Percentiles rank a stretch among this genome's conserved stretches.
Conservation (phyloP, 2,888 invertebrate genomes). For the Pachliopta kotzebuea region DNA sequence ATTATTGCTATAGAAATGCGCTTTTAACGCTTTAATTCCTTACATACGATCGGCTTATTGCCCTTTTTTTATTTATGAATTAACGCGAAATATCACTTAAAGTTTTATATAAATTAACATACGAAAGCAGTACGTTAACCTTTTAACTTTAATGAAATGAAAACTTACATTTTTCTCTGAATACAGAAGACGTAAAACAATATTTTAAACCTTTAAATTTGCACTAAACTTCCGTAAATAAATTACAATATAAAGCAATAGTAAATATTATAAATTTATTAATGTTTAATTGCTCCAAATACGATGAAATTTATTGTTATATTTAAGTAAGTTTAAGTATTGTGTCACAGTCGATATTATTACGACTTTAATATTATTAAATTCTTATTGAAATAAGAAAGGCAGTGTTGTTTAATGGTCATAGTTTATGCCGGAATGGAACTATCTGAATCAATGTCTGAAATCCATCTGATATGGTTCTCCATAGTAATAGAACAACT, state of each 20-base stretch:
- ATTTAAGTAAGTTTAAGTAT: not conserved
- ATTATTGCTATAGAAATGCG: slow-evolving; percentile 78
- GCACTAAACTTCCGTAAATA: not conserved
- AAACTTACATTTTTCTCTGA: not conserved
- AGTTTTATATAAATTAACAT: slow-evolving; percentile 48
- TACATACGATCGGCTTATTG: slow-evolving; percentile 64
- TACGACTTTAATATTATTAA: not conserved
- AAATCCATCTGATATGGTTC: not conserved
- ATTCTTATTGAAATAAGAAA: slow-evolving; percentile 5
- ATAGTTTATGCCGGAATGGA: not conserved
- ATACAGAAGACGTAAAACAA: not conserved
- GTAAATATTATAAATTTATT: not conserved
- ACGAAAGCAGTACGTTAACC: slow-evolving; percentile 1
- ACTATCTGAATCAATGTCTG: not conserved
- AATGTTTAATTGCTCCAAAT: not conserved
- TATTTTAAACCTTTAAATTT: not conserved
- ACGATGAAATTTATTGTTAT: not conserved
- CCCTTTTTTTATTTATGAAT: slow-evolving; percentile 45
- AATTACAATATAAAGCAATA: not conserved
- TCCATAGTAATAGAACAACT: not conserved
- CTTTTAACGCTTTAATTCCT: slow-evolving; percentile 69
- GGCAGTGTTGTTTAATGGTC: slow-evolving; percentile 9
- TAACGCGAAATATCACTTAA: slow-evolving; percentile 25
- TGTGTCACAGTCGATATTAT: not conserved
- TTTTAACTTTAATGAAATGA: not conserved